phyloP scores from a whole-genome alignment of 1,140 invertebrate species.

The Diprion similis region DNA sequence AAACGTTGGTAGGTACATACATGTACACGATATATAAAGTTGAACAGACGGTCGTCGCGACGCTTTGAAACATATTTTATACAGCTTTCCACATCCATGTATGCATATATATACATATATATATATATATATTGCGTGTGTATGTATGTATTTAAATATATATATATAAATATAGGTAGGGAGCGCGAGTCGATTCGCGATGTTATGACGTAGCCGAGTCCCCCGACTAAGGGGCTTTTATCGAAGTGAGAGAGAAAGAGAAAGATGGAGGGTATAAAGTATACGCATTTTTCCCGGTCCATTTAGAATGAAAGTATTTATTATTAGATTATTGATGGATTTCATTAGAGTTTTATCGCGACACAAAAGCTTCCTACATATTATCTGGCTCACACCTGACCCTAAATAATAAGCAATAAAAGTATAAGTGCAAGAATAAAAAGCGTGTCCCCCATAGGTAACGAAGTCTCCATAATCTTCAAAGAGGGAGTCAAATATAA shows the following conservation, averaged over 20 bases:
- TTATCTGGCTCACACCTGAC: too few relatives aligned
- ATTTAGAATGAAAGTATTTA: slow-evolving; percentile 44
- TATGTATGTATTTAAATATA: slow-evolving; percentile 14
- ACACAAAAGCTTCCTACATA: too few relatives aligned
- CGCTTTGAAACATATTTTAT: slow-evolving; percentile 14
- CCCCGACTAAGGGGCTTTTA: neutral
- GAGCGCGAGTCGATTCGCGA: too few relatives aligned
- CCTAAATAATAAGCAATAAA: too few relatives aligned
- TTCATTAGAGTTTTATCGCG: slow-evolving; percentile 22
- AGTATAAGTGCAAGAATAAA: too few relatives aligned
- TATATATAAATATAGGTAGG: slow-evolving; percentile 7
- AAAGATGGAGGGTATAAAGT: too few relatives aligned
- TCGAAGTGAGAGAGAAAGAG: neutral
- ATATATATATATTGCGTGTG: slow-evolving; percentile 14
- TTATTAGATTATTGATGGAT: slow-evolving; percentile 45
- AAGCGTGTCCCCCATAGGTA: too few relatives aligned
- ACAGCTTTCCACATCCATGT: slow-evolving; percentile 20
- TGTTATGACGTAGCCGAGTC: neutral
- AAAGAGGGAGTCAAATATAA: too few relatives aligned
- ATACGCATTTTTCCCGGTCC: slow-evolving; percentile 15
- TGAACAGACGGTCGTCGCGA: neutral
- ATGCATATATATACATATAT: slow-evolving; percentile 20
- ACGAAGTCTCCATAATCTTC: too few relatives aligned
- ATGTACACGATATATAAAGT: neutral
- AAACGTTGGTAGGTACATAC: neutral